These are phyloP conservation scores for Rhingia campestris DNA, from an alignment of 2,888 invertebrate species.

Conservation along the genomic window DNA sequence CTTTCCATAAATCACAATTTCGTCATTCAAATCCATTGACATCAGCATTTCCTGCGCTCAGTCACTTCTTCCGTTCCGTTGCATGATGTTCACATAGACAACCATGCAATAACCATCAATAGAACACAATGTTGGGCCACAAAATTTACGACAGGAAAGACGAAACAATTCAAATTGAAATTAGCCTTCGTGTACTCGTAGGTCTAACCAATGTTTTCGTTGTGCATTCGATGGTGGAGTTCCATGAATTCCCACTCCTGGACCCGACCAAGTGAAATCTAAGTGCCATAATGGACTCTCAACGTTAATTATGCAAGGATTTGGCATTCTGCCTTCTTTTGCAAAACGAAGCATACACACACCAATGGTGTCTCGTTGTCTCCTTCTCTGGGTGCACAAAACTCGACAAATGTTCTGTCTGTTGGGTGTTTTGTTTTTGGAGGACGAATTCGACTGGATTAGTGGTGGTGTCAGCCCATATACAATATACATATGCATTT, in stretches of 20 bases:
- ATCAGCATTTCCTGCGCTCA: slow-evolving; percentile 63
- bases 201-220: neutral
- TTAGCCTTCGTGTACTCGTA: slow-evolving; percentile 21
- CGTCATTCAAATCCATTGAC: slow-evolving; percentile 34
- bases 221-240: slow-evolving; percentile 29
- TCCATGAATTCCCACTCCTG: slow-evolving; percentile 18
- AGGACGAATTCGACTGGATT: slow-evolving; percentile 10
- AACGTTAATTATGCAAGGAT: slow-evolving; percentile 69
- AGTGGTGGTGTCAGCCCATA: neutral
- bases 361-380: slow-evolving; percentile 29
- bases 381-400: slow-evolving; percentile 19
- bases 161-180: slow-evolving; percentile 65
- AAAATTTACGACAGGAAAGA: slow-evolving; percentile 64
- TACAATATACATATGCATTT: slow-evolving; percentile 1
- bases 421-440: neutral
- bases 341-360: slow-evolving; percentile 7
- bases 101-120: neutral
- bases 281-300: slow-evolving; percentile 66
- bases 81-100: slow-evolving; percentile 7
- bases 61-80: slow-evolving; percentile 54
- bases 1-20: slow-evolving; percentile 1
- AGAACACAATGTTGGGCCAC: slow-evolving; percentile 17
- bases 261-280: slow-evolving; percentile 28
- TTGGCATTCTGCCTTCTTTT: slow-evolving; percentile 60
- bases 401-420: slow-evolving; percentile 20